phyloP scores from a whole-genome alignment of 1,140 invertebrate genomes.

The Drosophila watanabei region DNA sequence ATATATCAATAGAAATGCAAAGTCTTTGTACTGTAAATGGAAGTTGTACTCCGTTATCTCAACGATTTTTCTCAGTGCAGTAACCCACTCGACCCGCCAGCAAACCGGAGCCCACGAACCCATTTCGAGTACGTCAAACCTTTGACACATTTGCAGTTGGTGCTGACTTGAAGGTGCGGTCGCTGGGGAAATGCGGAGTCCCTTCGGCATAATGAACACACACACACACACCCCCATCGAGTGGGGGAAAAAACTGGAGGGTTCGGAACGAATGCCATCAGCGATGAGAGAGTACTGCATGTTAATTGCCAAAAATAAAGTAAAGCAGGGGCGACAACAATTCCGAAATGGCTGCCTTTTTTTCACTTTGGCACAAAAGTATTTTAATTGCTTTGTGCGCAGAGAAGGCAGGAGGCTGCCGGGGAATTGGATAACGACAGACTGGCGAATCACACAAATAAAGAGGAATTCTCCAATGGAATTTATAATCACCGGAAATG shows the following conservation, averaged over 20 bases:
- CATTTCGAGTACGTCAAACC: slow-evolving; percentile 41
- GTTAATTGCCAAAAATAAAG: slow-evolving; percentile 55
- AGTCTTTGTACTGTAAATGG: background rate
- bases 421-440: slow-evolving; percentile 2
- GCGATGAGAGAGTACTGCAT: slow-evolving; percentile 35
- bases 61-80: background rate
- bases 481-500: slow-evolving; percentile 25
- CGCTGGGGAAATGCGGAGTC: slow-evolving; percentile 6
- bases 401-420: too few species aligned
- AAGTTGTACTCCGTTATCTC: background rate
- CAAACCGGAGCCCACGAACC: slow-evolving; percentile 23
- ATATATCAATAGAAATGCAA: too few species aligned
- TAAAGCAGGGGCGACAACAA: slow-evolving; percentile 47
- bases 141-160: slow-evolving; percentile 45
- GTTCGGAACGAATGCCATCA: slow-evolving; percentile 28
- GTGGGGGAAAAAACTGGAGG: background rate
- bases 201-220: slow-evolving; percentile 25
- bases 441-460: slow-evolving; percentile 27
- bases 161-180: slow-evolving; percentile 42
- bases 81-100: slow-evolving; percentile 15
- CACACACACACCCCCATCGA: background rate
- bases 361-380: slow-evolving; percentile 29
- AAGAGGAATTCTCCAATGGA: slow-evolving; percentile 32
- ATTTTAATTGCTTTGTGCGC: slow-evolving; percentile 10
- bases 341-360: slow-evolving; percentile 35